Base-by-base conservation (phyloP, 2,113 vertebrate genomes). In the Vidua macroura region DNA sequence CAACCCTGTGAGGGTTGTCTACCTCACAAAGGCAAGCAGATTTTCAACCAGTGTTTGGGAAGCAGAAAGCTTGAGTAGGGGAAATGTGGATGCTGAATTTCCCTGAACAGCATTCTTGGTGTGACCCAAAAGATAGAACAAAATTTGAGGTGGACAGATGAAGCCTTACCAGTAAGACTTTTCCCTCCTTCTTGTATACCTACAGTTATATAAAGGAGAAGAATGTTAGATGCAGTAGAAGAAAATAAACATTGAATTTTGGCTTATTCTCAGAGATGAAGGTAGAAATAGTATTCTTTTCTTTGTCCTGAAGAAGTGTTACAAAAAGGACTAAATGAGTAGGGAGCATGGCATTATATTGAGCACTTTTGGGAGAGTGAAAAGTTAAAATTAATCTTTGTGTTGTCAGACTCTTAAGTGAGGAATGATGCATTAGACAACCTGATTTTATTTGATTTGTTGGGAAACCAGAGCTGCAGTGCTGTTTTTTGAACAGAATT, bases 361-460 rank as follows among this genome's bases (percentile, higher is more conserved):
- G 93, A 91, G 55, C 27, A 58, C 74, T 86, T 94, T 35, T 8
- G 55, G 49, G 31, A 90, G 22, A 81, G 23, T 31, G 69, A 86
- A 90, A 93, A 96, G 62, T 86, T 90, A 86, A 94, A 95, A 94
- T 91, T 77, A 83, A 70, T 95, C 55, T 85, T 62, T 82, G 46
- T 49, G 58, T 88, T 93, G 73, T 93, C 90, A 79, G 85, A 44
- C 75, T 88, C 60, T 74, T 95, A 95, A 95, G 69, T 93, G 80
- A 95, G 67, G 87, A 91, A 88, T 94, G 95, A 96, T 96, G 52
- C 70, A 93, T 96, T 88, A 92, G 58, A 59, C 59, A 67, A 92
- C 83, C 77, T 93, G 92, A 76, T 94, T 96, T 94, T 84, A 95
- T 94, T 95, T 93, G 91, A 93, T 97, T 97, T 97, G 95, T 77